phyloP scores from a whole-genome alignment of 2,797 vertebrate species.

The Lutjanus argentimaculatus region DNA sequence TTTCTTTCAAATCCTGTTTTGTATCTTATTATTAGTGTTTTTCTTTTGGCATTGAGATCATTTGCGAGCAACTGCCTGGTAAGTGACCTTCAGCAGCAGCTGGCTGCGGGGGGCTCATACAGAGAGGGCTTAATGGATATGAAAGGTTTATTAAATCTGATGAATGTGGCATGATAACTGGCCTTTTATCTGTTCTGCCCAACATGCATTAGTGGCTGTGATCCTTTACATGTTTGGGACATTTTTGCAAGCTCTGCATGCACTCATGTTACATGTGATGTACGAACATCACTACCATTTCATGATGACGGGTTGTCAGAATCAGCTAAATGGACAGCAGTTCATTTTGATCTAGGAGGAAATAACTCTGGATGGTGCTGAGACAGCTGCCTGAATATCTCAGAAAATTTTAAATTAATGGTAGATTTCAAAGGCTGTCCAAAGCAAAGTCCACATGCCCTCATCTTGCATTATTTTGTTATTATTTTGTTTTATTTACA shows the following conservation, averaged over 20 bases:
- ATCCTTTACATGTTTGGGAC: not conserved
- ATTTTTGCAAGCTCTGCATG: not conserved
- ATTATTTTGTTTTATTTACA: too few relatives aligned
- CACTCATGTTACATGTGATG: not conserved
- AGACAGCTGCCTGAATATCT: too few relatives aligned
- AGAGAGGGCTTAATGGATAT: not conserved
- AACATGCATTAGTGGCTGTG: not conserved
- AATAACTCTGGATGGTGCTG: not conserved
- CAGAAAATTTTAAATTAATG: not conserved
- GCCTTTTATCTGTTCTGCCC: not conserved
- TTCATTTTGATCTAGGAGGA: not conserved
- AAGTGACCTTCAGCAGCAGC: not conserved
- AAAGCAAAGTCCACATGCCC: not conserved
- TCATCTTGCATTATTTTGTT: too few relatives aligned
- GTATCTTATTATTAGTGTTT: not conserved
- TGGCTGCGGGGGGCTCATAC: not conserved
- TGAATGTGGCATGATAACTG: conserved; percentile 2
- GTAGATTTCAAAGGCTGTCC: not conserved
- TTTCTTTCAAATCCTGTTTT: not conserved
- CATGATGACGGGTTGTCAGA: too few relatives aligned
- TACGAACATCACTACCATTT: too few relatives aligned
- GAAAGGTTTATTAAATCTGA: conserved; percentile 3
- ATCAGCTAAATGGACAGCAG: too few relatives aligned
- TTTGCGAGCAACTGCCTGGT: not conserved
- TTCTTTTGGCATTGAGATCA: not conserved